These are phyloP conservation scores for Drosophila borborema DNA, from an alignment of 2,888 invertebrate species.

Conservation along the genomic window DNA sequence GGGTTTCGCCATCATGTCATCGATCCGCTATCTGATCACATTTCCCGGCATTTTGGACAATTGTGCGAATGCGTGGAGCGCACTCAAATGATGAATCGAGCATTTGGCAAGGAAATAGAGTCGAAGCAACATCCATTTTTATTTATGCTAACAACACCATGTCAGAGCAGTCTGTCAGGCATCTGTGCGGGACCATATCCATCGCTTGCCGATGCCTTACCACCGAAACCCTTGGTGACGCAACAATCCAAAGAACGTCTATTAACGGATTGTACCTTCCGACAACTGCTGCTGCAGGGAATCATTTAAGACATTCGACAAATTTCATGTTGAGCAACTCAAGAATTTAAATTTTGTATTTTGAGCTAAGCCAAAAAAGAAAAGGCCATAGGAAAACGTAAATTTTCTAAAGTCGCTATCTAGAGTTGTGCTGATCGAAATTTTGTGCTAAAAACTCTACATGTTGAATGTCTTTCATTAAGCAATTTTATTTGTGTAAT, in stretches of 20 bases:
- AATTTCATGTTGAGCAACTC: neutral
- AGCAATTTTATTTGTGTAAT: conserved; percentile 1
- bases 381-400: neutral
- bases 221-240: neutral
- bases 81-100: neutral
- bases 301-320: neutral
- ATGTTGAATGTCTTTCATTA: neutral
- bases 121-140: neutral
- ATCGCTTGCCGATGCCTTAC: neutral
- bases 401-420: neutral
- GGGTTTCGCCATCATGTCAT: neutral
- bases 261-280: neutral
- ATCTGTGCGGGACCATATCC: neutral
- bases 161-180: neutral
- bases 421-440: neutral
- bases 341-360: neutral
- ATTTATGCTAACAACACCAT: neutral
- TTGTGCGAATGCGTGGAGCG: neutral
- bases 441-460: neutral
- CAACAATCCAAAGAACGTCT: neutral
- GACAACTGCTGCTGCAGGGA: neutral
- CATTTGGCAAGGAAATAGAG: neutral
- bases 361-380: neutral
- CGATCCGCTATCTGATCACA: neutral
- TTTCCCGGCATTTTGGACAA: neutral